Conservation (phyloP, 2,113 vertebrate species). For the Oryzias javanicus region DNA sequence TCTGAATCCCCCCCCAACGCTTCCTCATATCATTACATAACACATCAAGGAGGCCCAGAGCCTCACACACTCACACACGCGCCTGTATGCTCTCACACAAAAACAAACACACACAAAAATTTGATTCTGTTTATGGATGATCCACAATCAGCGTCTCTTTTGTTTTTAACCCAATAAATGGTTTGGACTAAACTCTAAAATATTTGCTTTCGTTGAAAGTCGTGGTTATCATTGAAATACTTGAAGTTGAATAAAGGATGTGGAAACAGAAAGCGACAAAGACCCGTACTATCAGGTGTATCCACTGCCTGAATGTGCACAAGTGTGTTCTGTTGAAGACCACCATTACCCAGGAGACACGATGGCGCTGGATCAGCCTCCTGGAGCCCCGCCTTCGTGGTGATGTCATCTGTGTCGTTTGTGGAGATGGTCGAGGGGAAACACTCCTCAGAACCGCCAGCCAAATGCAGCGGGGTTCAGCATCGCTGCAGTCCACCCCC, state of each 20-base stretch:
- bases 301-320: background rate
- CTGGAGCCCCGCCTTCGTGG: slow-evolving; percentile 33
- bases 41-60: too few species aligned
- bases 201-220: too few species aligned
- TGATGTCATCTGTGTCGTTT: slow-evolving; percentile 28
- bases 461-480: slow-evolving; percentile 91
- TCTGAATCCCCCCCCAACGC: too few species aligned
- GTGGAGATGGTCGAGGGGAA: slow-evolving; percentile 38
- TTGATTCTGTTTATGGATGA: background rate
- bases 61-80: background rate
- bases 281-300: too few species aligned
- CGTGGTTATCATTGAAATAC: too few species aligned
- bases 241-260: too few species aligned
- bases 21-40: too few species aligned
- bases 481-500: slow-evolving; percentile 88
- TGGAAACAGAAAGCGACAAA: too few species aligned
- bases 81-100: background rate
- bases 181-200: too few species aligned
- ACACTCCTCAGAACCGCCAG: slow-evolving; percentile 77
- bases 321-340: background rate
- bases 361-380: slow-evolving; percentile 48
- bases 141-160: background rate
- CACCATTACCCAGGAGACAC: slow-evolving; percentile 60
- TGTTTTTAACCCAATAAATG: too few species aligned
- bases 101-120: background rate